Conservation (phyloP, 2,888 invertebrate species). For the Thyatira batis region DNA sequence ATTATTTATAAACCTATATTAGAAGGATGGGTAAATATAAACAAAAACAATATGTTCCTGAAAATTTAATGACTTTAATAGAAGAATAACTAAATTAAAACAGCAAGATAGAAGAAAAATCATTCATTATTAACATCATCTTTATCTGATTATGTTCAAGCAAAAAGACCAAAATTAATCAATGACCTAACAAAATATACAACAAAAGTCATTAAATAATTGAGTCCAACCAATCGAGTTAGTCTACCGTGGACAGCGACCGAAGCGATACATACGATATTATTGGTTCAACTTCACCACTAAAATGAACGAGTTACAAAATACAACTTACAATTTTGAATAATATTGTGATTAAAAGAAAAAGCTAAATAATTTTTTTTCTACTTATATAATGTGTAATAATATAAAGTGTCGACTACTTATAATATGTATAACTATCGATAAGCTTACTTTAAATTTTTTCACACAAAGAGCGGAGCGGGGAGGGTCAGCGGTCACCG, state of each 20-base stretch:
- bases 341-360: conserved; percentile 80
- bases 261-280: conserved; percentile 57
- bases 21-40: conserved; percentile 21
- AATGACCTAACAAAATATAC: conserved; percentile 83
- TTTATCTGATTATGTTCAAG: conserved; percentile 75
- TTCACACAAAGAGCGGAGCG: conserved; percentile 76
- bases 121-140: conserved; percentile 77
- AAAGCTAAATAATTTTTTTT: conserved; percentile 82
- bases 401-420: conserved; percentile 83
- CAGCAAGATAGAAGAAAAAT: conserved; percentile 81
- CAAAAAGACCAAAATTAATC: conserved; percentile 80
- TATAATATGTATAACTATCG: conserved; percentile 79
- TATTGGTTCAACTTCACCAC: conserved; percentile 59
- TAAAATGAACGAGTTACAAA: conserved; percentile 77
- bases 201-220: conserved; percentile 83
- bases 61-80: conserved; percentile 83
- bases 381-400: conserved; percentile 82
- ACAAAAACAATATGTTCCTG: conserved; percentile 70
- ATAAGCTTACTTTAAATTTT: conserved; percentile 77
- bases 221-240: conserved; percentile 75
- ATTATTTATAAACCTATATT: background rate
- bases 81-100: conserved; percentile 83
- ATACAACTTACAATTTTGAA: conserved; percentile 82
- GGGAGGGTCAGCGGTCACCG: conserved; percentile 25
- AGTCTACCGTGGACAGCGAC: conserved; percentile 66